Conservation (phyloP, 2,113 vertebrate genomes). For the Regulus satrapa region DNA sequence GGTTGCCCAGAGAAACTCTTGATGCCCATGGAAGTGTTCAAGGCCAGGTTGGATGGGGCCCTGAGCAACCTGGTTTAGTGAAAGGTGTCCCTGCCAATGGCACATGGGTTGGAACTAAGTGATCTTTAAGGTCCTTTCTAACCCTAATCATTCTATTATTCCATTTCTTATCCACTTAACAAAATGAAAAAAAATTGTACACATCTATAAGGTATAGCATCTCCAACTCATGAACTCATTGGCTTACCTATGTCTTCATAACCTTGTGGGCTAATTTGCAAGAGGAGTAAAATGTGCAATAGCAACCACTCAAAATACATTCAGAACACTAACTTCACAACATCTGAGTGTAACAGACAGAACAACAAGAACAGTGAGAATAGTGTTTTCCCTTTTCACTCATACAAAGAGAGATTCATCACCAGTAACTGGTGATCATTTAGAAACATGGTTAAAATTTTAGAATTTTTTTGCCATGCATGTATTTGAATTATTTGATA, state of each 20-base stretch:
- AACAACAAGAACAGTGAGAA: no score
- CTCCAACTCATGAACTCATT: not conserved
- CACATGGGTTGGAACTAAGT: not conserved
- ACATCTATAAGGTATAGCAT: not conserved
- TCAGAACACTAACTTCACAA: not conserved
- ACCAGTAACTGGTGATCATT: not conserved
- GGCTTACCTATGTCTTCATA: not conserved
- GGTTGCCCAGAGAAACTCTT: not conserved
- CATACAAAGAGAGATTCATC: not conserved
- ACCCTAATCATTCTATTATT: not conserved
- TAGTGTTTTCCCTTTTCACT: not conserved
- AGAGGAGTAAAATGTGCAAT: not conserved
- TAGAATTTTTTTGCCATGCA: rapidly evolving
- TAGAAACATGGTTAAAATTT: not conserved
- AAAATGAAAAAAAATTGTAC: not conserved
- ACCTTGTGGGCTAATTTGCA: not conserved
- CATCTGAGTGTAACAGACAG: no score
- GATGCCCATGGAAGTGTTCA: not conserved
- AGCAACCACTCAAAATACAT: not conserved
- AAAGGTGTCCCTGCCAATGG: not conserved
- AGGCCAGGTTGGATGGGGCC: not conserved
- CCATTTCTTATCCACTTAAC: not conserved
- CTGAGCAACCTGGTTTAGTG: not conserved
- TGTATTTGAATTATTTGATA: not conserved
- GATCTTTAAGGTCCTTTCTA: not conserved